A percentile compares a stretch with the other conserved stretches of the same genome.
Conservation (phyloP, 2,113 vertebrate species). For the Anolis sagrei region DNA sequence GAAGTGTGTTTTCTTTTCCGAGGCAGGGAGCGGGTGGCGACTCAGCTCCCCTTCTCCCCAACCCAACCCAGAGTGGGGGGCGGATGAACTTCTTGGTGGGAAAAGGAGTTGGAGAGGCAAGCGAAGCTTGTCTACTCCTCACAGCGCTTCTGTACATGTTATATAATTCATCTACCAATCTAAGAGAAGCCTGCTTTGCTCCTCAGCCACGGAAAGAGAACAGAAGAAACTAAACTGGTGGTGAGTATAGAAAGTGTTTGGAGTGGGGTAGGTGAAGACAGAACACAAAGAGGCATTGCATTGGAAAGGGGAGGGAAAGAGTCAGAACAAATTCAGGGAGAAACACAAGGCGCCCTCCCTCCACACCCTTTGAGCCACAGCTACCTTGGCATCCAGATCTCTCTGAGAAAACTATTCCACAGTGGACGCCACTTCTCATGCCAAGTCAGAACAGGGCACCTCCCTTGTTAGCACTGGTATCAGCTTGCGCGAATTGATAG, state of each 20-base stretch:
- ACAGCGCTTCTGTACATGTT: constrained; percentile 22
- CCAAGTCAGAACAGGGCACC: background rate
- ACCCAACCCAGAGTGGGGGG: constrained; percentile 9
- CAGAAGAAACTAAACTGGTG: constrained; percentile 30
- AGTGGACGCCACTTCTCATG: constrained; percentile 4
- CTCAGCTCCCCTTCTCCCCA: constrained; percentile 18
- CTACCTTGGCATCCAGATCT: background rate
- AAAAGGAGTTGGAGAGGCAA: constrained; percentile 23
- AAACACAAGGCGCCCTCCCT: background rate
- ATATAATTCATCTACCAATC: constrained; percentile 33
- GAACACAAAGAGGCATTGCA: constrained; percentile 37
- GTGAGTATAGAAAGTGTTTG: constrained; percentile 26
- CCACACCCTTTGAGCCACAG: background rate
- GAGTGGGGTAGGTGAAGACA: constrained; percentile 20
- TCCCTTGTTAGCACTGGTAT: background rate
- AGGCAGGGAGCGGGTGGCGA: constrained; percentile 24
- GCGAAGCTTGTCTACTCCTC: constrained; percentile 14
- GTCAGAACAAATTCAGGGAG: constrained; percentile 2
- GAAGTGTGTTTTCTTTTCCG: constrained; percentile 15
- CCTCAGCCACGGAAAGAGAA: constrained; percentile 25
- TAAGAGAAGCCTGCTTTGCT: constrained; percentile 24
- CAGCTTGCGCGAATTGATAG: constrained; percentile 3
- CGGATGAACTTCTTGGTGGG: constrained; percentile 24
- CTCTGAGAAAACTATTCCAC: constrained; percentile 9
- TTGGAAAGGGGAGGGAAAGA: constrained; percentile 11